Evolutionary conservation across 53 echinoderm and acorn worm genomes (phyloP).

Genomic region (Stichopus horrens): DNA sequence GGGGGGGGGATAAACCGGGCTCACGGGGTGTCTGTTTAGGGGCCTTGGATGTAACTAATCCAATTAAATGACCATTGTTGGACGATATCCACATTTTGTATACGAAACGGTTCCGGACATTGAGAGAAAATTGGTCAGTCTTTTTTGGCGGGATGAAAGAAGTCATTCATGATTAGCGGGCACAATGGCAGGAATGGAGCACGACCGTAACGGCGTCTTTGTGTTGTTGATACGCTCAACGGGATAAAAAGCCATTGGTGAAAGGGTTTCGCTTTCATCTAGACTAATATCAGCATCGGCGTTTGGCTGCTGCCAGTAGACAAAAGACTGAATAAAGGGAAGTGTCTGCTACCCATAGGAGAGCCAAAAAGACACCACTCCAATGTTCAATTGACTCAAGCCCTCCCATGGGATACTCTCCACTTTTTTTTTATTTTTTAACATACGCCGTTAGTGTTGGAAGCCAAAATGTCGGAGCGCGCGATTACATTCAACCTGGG

Average conservation of each 20-base stretch:
- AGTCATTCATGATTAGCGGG: conserved; percentile 25
- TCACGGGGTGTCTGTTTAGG: conserved; percentile 26
- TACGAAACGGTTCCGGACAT: conserved; percentile 28
- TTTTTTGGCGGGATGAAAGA: conserved; percentile 5
- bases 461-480: background rate
- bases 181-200: conserved; percentile 8
- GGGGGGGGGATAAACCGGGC: background rate
- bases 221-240: conserved; percentile 13
- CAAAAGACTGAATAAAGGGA: conserved; percentile 3
- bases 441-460: background rate
- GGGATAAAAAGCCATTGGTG: conserved; percentile 18
- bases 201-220: background rate
- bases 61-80: conserved; percentile 36
- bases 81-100: conserved; percentile 40
- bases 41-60: conserved; percentile 41
- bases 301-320: conserved; percentile 2
- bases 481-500: background rate
- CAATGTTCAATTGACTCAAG: conserved; percentile 15
- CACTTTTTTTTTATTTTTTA: background rate
- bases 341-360: conserved; percentile 14
- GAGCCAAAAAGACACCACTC: background rate
- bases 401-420: conserved; percentile 12
- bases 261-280: conserved; percentile 33
- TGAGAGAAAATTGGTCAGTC: conserved; percentile 13
- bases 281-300: conserved; percentile 32